Percentiles rank a stretch among this genome's conserved stretches.
Conservation (phyloP, 1,140 invertebrate species). For the Drosophila teissieri region DNA sequence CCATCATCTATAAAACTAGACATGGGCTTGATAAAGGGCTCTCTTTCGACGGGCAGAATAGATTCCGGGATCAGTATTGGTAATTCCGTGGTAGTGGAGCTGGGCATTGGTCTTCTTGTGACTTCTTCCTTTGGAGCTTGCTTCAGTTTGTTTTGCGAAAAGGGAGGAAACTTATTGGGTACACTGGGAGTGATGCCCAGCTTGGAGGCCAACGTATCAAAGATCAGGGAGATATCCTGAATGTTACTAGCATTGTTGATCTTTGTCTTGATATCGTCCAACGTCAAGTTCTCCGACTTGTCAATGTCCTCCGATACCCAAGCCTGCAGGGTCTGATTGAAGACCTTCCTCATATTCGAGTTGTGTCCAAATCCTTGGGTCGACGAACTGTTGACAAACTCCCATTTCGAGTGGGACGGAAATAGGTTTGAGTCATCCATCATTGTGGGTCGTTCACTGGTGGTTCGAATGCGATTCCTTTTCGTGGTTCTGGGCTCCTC, state of each 20-base stretch:
- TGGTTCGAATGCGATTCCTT: conserved; percentile 53
- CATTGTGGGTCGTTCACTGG: conserved; percentile 64
- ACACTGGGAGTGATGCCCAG: conserved; percentile 78
- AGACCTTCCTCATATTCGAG: conserved; percentile 75
- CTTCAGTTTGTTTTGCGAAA: conserved; percentile 79
- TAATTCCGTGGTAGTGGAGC: conserved; percentile 36
- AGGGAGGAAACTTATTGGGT: conserved; percentile 76
- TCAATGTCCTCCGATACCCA: conserved; percentile 82
- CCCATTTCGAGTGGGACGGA: conserved; percentile 83
- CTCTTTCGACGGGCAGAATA: conserved; percentile 51
- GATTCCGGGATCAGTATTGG: conserved; percentile 16
- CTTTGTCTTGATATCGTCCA: conserved; percentile 73
- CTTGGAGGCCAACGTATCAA: conserved; percentile 82
- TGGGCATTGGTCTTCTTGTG: conserved; percentile 33
- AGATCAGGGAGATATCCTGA: conserved; percentile 82
- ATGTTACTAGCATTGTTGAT: conserved; percentile 84
- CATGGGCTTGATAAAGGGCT: conserved; percentile 78
- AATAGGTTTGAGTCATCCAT: conserved; percentile 80
- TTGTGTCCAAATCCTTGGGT: conserved; percentile 56
- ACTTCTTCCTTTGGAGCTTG: conserved; percentile 59
- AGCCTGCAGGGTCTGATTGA: conserved; percentile 82
- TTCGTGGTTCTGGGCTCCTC: conserved; percentile 45
- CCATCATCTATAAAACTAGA: conserved; percentile 73
- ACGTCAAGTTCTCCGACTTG: conserved; percentile 71
- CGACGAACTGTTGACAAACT: conserved; percentile 77